phyloP scores from a whole-genome alignment of 2,888 invertebrate genomes.

The Leptodirus hochenwartii region DNA sequence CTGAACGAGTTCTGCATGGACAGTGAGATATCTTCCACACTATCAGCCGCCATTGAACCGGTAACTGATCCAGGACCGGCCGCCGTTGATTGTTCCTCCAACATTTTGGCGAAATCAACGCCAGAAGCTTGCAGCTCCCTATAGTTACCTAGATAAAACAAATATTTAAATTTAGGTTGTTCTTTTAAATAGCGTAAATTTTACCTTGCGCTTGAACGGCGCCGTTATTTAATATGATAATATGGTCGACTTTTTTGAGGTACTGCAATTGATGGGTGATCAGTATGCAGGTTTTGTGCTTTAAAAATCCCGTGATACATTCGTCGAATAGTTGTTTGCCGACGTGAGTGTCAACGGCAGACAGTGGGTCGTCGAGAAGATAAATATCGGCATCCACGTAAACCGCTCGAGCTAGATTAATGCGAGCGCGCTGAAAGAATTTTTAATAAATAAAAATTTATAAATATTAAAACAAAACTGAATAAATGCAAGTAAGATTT shows the following conservation, averaged over 20 bases:
- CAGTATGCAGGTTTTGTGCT: conserved; percentile 52
- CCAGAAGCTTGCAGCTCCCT: conserved; percentile 53
- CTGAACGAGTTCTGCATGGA: no score
- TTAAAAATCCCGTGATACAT: conserved; percentile 46
- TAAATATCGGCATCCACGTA: conserved; percentile 77
- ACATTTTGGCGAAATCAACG: conserved; percentile 56
- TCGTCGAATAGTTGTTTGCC: conserved; percentile 76
- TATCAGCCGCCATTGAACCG: conserved; percentile 5
- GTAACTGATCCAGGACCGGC: conserved; percentile 10
- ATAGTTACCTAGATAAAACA: no score
- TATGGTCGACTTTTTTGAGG: conserved; percentile 38
- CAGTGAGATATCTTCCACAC: no score
- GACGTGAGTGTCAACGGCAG: conserved; percentile 86
- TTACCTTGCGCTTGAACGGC: conserved; percentile 41
- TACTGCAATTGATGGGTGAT: conserved; percentile 63
- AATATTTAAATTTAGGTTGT: no score
- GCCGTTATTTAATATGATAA: conserved; percentile 39
- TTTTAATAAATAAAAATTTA: conserved; percentile 44
- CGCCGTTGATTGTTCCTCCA: conserved; percentile 24
- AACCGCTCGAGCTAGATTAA: conserved; percentile 73
- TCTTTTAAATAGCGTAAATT: no score
- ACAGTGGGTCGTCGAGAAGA: conserved; percentile 76
- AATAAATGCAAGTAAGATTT: no score
- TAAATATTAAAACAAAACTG: conserved; percentile 1
- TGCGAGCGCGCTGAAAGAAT: conserved; percentile 59